Conservation (phyloP, 2,113 vertebrate species). For the Bubo scandiacus region DNA sequence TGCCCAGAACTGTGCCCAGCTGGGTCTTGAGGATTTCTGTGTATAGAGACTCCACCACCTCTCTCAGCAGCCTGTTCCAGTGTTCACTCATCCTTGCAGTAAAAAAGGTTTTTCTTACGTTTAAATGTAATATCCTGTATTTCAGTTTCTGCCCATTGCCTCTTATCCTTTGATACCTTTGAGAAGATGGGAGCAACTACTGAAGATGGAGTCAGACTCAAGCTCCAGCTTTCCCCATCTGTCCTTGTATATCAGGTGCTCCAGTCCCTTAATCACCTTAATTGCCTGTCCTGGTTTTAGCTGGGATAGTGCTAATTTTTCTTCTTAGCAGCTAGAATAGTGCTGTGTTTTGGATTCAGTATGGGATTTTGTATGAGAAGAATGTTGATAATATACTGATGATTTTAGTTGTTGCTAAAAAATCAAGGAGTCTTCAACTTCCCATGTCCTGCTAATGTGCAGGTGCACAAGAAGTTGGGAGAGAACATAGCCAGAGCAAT, state of each 20-base stretch:
- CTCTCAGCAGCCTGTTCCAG: background rate
- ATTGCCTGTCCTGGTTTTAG: no score
- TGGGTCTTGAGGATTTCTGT: background rate
- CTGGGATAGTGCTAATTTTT: no score
- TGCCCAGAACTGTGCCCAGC: background rate
- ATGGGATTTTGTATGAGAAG: no score
- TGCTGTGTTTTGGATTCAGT: no score
- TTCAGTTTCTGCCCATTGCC: background rate
- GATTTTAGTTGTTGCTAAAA: no score
- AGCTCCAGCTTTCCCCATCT: background rate
- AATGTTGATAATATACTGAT: no score
- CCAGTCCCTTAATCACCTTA: background rate
- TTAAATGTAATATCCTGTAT: background rate
- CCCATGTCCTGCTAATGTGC: no score
- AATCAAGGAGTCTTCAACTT: no score
- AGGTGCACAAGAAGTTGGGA: no score
- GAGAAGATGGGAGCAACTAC: background rate
- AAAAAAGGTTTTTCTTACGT: background rate
- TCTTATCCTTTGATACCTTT: background rate
- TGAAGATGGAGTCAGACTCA: background rate
- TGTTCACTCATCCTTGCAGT: background rate
- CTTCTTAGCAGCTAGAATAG: no score
- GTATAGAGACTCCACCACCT: background rate
- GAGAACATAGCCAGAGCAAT: no score
- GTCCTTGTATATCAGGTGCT: background rate